Evolutionary conservation across 2,888 invertebrate species (phyloP).

Genomic region (Adelphocoris suturalis): DNA sequence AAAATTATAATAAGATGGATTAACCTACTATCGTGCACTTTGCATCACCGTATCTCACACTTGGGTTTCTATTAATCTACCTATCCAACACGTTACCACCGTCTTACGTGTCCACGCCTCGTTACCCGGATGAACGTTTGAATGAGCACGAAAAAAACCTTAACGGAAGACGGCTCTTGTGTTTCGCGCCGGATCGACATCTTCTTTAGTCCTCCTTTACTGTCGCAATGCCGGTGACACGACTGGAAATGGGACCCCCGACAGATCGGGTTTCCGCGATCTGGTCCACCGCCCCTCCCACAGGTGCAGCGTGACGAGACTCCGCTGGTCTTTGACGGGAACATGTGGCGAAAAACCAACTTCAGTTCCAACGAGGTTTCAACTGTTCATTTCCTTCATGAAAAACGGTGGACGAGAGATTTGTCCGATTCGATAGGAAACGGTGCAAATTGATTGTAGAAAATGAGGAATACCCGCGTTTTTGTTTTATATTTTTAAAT

Average conservation of each 20-base stretch:
- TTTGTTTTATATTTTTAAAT: too few species aligned
- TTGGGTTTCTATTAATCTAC: too few species aligned
- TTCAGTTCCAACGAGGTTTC: background rate
- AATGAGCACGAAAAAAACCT: background rate
- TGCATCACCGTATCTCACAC: too few species aligned
- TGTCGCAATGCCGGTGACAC: background rate
- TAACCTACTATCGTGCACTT: too few species aligned
- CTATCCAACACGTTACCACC: too few species aligned
- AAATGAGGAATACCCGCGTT: too few species aligned
- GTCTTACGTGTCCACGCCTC: too few species aligned
- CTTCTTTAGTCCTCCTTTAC: conserved; percentile 3
- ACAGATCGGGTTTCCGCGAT: conserved; percentile 5
- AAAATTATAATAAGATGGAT: too few species aligned
- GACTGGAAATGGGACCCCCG: conserved; percentile 17
- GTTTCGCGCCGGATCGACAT: background rate
- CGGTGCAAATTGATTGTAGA: too few species aligned
- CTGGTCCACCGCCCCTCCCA: background rate
- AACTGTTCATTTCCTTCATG: background rate
- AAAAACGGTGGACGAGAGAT: background rate
- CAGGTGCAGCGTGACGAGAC: conserved; percentile 23
- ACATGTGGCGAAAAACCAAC: conserved; percentile 22
- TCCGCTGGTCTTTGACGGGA: background rate
- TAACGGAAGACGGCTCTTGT: background rate
- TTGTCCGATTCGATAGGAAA: background rate
- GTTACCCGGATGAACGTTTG: background rate